Percentiles rank a stretch among this genome's conserved stretches.
These are phyloP conservation scores for Automeris io DNA, from an alignment of 2,888 invertebrate genomes.

Conservation along the genomic window DNA sequence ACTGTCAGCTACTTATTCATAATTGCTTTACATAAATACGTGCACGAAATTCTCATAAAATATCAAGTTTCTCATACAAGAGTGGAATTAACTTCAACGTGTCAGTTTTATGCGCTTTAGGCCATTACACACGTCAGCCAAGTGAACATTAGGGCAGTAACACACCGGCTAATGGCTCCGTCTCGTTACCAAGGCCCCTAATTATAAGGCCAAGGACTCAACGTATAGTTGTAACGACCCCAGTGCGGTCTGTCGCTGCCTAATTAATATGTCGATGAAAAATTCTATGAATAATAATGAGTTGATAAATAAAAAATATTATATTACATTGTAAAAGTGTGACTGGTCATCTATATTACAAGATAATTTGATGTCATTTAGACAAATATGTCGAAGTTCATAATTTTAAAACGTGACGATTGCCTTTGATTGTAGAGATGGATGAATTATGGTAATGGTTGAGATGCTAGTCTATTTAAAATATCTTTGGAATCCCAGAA, in stretches of 20 bases:
- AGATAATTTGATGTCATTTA: too few relatives aligned
- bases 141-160: slow-evolving; percentile 42
- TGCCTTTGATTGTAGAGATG: too few relatives aligned
- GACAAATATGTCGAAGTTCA: too few relatives aligned
- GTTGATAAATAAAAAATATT: slow-evolving; percentile 3
- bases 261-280: slow-evolving; percentile 14
- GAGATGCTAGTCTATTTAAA: too few relatives aligned
- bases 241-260: slow-evolving; percentile 16
- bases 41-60: slow-evolving; percentile 5
- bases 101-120: slow-evolving; percentile 5
- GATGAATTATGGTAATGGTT: too few relatives aligned
- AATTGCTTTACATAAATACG: background rate
- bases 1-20: background rate
- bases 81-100: slow-evolving; percentile 12
- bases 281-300: slow-evolving; percentile 17
- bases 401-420: too few relatives aligned
- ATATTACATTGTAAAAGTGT: background rate
- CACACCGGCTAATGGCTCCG: slow-evolving; percentile 41
- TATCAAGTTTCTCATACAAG: slow-evolving; percentile 13
- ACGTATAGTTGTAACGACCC: slow-evolving; percentile 21
- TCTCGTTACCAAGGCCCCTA: slow-evolving; percentile 45
- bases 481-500: too few relatives aligned
- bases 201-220: slow-evolving; percentile 48
- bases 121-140: slow-evolving; percentile 40
- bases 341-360: slow-evolving; percentile 1